phyloP scores from a whole-genome alignment of 2,113 vertebrate genomes.

The Macquaria ambigua region DNA sequence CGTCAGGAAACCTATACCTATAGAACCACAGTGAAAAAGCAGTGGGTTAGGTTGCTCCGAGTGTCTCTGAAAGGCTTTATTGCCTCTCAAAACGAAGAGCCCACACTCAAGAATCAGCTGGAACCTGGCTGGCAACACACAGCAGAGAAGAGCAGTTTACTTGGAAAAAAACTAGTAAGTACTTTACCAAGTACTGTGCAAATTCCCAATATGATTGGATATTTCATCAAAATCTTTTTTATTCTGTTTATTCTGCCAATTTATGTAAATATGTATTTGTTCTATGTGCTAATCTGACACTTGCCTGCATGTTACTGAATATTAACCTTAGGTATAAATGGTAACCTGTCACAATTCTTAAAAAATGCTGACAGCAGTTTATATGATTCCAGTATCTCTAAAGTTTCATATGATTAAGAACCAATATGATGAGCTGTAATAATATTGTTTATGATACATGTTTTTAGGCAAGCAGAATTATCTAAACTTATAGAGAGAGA shows the following conservation, averaged over 20 bases:
- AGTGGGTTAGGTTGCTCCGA: slow-evolving; percentile 49
- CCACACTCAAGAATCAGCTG: slow-evolving; percentile 60
- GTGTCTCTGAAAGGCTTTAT: slow-evolving; percentile 63
- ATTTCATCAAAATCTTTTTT: background rate
- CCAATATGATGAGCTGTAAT: background rate
- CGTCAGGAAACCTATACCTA: slow-evolving; percentile 76
- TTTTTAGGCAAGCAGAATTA: background rate
- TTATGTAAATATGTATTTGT: background rate
- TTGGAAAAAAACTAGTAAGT: slow-evolving; percentile 67
- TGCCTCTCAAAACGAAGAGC: slow-evolving; percentile 68
- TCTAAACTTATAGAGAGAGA: background rate
- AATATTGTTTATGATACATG: background rate
- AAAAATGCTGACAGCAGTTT: background rate
- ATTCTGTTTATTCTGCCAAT: background rate
- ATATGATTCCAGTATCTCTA: background rate
- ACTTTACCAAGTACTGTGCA: background rate
- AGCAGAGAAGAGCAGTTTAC: slow-evolving; percentile 47
- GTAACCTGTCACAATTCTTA: background rate
- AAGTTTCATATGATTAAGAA: background rate
- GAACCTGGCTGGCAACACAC: slow-evolving; percentile 54
- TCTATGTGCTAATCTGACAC: background rate
- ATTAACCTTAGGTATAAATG: background rate
- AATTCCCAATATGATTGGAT: background rate
- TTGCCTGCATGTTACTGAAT: background rate
- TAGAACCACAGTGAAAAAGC: slow-evolving; percentile 46